Base-by-base conservation (phyloP, 2,113 vertebrate species). In the Guaruba guarouba region DNA sequence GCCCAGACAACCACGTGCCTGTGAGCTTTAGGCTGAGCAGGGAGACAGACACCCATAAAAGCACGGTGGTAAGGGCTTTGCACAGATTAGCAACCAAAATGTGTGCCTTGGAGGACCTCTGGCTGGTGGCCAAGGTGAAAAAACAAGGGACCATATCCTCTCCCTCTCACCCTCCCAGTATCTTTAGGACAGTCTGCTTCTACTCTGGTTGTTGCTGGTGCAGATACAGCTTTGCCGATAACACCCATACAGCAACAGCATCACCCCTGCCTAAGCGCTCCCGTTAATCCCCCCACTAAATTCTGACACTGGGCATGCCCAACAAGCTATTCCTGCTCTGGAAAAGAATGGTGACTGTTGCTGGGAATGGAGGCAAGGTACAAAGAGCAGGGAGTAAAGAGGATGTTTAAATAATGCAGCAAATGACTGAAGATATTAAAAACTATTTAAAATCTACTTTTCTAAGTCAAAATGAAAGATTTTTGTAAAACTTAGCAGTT, bases 41-140 rank as follows among this genome's bases (percentile, higher is more conserved):
- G 6, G 25, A 52, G 70, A 44, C 70, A 49, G 5, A 29, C 0
- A 1, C 77, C 66, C 7, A 1, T 1, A 0, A 25, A 49, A 63
- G 52, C 5, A 2, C 1, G 18, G 10, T 24, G 43, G 9, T 11
- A 6, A 70, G 55, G 52, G 57, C 57, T 93, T 71, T 79, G 74
- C 52, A 59, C 70, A 41, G 49, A 43, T 17, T 7, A 81, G 61
- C 54, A 78, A 82, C n/a, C 55, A 59, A 68, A 92, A 85, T 8
- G 17, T 18, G 63, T 61, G 68, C 67, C 79, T 90, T 80, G 82
- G 35, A 78, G 67, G 44, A 57, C 86, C 70, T 61, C 88, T 93
- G 82, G 82, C 57, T 61, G 33, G 75, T 35, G 57, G 23, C 55
- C 88, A 80, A 37, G 25, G 31, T 31, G 11, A 69, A 71, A 84